Conservation (phyloP, 2,888 invertebrate species). For the Megalurothrips usitatus region DNA sequence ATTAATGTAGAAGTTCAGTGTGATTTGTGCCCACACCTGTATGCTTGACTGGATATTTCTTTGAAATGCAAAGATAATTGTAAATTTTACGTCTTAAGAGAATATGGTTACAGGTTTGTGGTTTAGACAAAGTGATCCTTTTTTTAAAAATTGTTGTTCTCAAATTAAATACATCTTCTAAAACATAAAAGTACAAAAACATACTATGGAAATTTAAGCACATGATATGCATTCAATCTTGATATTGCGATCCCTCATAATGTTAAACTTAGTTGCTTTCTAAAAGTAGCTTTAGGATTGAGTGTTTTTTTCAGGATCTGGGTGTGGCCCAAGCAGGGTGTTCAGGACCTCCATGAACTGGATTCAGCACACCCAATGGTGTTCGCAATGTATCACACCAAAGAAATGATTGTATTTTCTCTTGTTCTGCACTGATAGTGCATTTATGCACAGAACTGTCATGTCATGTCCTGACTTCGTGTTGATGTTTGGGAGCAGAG, state of each 20-base stretch:
- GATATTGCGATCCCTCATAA: slow-evolving; percentile 21
- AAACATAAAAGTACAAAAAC: slow-evolving; percentile 11
- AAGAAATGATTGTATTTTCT: slow-evolving; percentile 27
- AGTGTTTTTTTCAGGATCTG: slow-evolving; percentile 14
- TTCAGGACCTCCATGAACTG: neutral
- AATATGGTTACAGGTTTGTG: slow-evolving; percentile 4
- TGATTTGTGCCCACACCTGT: slow-evolving; percentile 24
- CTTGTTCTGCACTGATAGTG: slow-evolving; percentile 26
- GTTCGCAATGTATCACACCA: slow-evolving; percentile 22
- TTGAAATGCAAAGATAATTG: slow-evolving; percentile 9
- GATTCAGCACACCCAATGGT: slow-evolving; percentile 12
- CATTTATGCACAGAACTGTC: slow-evolving; percentile 14
- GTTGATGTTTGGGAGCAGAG: neutral
- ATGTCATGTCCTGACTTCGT: neutral
- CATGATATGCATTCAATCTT: slow-evolving; percentile 22
- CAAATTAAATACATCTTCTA: slow-evolving; percentile 3
- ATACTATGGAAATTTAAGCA: neutral
- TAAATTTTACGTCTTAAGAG: slow-evolving; percentile 11
- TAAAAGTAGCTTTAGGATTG: slow-evolving; percentile 20
- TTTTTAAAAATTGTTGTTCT: neutral
- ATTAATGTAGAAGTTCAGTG: slow-evolving; percentile 17
- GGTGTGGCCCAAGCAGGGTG: slow-evolving; percentile 17
- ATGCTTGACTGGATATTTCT: slow-evolving; percentile 20
- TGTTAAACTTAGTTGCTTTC: slow-evolving; percentile 18
- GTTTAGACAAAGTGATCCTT: slow-evolving; percentile 20